phyloP scores from a whole-genome alignment of 1,140 invertebrate genomes.

The Papilio xuthus region DNA sequence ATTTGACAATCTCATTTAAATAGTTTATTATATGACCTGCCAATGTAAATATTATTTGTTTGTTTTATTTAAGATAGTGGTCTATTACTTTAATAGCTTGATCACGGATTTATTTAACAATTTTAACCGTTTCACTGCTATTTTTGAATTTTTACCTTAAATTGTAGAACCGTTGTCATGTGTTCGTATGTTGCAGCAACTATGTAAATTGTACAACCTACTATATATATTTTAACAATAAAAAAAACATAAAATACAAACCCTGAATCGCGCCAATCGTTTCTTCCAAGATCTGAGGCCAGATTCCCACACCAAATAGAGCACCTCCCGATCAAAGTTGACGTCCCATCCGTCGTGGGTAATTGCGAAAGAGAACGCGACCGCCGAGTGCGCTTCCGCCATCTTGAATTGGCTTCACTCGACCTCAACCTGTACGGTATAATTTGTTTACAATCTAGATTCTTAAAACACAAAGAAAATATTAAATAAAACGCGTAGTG shows the following conservation, averaged over 20 bases:
- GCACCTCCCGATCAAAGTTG: conserved; percentile 97
- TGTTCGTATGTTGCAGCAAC: not conserved
- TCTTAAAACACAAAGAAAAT: not conserved
- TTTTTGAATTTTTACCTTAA: too few species aligned
- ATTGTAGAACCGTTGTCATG: too few species aligned
- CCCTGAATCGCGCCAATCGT: conserved; percentile 91
- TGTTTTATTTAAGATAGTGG: too few species aligned
- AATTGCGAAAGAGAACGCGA: conserved; percentile 98
- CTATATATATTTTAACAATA: not conserved
- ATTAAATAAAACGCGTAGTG: not conserved
- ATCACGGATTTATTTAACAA: too few species aligned
- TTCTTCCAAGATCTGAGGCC: conserved; percentile 97
- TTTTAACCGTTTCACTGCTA: too few species aligned
- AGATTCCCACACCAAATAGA: conserved; percentile 94
- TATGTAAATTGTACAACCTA: not conserved
- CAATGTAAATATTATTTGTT: too few species aligned
- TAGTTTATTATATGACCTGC: not conserved
- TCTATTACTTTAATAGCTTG: too few species aligned
- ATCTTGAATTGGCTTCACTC: conserved; percentile 81
- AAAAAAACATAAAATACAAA: conserved; percentile 75
- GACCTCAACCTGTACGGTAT: conserved; percentile 42
- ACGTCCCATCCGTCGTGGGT: conserved; percentile 99
- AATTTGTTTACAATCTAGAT: not conserved
- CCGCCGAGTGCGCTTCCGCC: conserved; percentile 99
- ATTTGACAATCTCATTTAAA: not conserved